Evolutionary conservation across 2,113 vertebrate genomes (phyloP), one percentile per base, ranked within the genome.

Genomic region (Atlantisia rogersi): DNA sequence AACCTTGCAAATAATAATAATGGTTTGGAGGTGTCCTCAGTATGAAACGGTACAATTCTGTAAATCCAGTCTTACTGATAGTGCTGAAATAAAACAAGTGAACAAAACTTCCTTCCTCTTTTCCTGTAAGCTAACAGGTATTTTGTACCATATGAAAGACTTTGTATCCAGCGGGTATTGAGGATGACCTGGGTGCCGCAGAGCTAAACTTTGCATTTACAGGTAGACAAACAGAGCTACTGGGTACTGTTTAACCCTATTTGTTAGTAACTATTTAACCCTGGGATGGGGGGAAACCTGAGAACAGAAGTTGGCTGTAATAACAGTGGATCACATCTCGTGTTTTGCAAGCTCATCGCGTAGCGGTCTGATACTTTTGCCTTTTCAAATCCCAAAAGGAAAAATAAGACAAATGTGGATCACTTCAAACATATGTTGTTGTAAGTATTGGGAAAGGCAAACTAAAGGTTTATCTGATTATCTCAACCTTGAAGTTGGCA

Each of bases 401-500:
- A 95, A 96, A 94, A 56, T 44, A 73, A 82, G 58, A 62, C 62
- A 86, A 92, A 90, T 13, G 5, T 73, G 76, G 80, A 88, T 92
- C 60, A 19, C 85, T 94, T 86, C 68, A 76, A 87, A 58, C 92
- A 65, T 68, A 77, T 86, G 94, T 94, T 87, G 70, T 90, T 90
- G 86, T 95, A 83, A 95, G 88, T 56, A 75, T 37, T 82, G 85
- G 86, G 92, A 95, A 71, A 94, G 82, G 86, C 42, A 82, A 95
- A 82, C 79, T 87, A 95, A 96, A 96, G 92, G 73, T 86, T 95
- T 91, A 85, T 95, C 94, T 97, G 82, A 89, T 96, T 95, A 95
- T 93, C 95, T 94, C 90, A 97, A 94, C 94, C 94, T 95, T 95
- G 73, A 90, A 93, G 92, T 88, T 95, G 95, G 92, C 95, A 96